Evolutionary conservation across 1,140 invertebrate species (phyloP).

Genomic region (Planococcus citri): DNA sequence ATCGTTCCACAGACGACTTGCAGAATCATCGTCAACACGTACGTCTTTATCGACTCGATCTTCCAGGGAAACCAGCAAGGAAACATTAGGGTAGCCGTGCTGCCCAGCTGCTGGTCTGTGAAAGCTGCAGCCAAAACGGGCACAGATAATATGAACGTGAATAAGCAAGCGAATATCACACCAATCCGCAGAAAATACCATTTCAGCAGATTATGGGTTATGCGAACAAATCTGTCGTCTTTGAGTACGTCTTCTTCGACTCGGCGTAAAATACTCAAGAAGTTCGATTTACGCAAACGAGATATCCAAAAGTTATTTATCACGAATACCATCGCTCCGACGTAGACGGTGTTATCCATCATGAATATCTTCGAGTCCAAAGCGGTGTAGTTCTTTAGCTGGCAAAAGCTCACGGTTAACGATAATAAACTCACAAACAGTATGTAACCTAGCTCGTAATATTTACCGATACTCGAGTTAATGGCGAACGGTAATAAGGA

Average conservation of each 20-base stretch:
- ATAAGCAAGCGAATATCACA: neutral
- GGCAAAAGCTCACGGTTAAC: neutral
- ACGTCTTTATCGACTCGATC: neutral
- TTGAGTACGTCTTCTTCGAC: neutral
- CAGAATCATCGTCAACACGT: neutral
- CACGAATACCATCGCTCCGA: neutral
- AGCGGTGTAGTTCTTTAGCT: neutral
- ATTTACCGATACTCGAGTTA: neutral
- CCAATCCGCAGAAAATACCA: neutral
- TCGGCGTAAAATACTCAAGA: neutral
- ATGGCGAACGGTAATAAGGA: neutral
- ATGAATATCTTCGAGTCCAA: neutral
- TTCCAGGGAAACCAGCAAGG: slow-evolving; percentile 11
- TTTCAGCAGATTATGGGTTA: neutral
- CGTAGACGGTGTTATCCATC: slow-evolving; percentile 3
- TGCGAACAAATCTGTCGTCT: neutral
- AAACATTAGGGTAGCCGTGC: neutral
- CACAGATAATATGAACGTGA: neutral
- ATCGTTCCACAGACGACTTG: neutral
- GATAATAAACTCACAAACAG: neutral
- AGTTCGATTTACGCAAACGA: neutral
- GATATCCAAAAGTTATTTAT: slow-evolving; percentile 1
- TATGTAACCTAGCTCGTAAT: neutral
- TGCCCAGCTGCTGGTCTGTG: neutral
- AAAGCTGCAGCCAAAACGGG: neutral